These are phyloP conservation scores for Odontocerum albicorne DNA, from an alignment of 2,888 invertebrate genomes.

Conservation along the genomic window DNA sequence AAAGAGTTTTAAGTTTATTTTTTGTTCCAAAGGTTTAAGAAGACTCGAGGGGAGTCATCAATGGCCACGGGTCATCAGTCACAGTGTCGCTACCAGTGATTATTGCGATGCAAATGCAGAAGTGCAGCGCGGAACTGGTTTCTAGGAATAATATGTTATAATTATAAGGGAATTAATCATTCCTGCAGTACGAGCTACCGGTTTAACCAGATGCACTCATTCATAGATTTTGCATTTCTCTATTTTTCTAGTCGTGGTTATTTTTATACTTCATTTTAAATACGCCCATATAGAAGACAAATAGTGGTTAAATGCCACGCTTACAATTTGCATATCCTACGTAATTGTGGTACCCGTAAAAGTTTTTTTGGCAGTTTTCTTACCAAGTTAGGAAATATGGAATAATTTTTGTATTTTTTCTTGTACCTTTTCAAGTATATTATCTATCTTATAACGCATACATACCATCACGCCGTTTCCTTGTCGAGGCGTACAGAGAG, in stretches of 20 bases:
- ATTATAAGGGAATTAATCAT: constrained; percentile 23
- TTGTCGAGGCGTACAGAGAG: too few relatives aligned
- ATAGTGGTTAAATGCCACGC: too few relatives aligned
- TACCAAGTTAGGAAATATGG: too few relatives aligned
- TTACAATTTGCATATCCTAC: too few relatives aligned
- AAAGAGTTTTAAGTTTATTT: too few relatives aligned
- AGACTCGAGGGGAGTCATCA: constrained; percentile 1
- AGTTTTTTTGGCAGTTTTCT: too few relatives aligned
- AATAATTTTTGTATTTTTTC: too few relatives aligned
- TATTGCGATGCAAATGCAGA: constrained; percentile 5
- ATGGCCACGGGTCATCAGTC: constrained; percentile 10
- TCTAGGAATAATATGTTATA: constrained; percentile 16
- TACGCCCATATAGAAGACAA: too few relatives aligned
- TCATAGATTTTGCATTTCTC: constrained; percentile 5
- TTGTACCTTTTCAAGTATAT: too few relatives aligned
- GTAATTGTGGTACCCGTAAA: too few relatives aligned
- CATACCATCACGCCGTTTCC: too few relatives aligned
- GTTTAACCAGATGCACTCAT: constrained; percentile 10
- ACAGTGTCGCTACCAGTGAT: constrained; percentile 11
- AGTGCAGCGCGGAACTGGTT: constrained; percentile 16
- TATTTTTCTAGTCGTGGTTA: not conserved
- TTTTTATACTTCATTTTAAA: not conserved
- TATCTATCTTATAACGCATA: too few relatives aligned
- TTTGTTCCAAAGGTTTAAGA: not conserved
- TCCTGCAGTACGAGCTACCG: constrained; percentile 8